Evolutionary conservation across 2,797 vertebrate genomes (phyloP).

Genomic region (Crocidura indochinensis): DNA sequence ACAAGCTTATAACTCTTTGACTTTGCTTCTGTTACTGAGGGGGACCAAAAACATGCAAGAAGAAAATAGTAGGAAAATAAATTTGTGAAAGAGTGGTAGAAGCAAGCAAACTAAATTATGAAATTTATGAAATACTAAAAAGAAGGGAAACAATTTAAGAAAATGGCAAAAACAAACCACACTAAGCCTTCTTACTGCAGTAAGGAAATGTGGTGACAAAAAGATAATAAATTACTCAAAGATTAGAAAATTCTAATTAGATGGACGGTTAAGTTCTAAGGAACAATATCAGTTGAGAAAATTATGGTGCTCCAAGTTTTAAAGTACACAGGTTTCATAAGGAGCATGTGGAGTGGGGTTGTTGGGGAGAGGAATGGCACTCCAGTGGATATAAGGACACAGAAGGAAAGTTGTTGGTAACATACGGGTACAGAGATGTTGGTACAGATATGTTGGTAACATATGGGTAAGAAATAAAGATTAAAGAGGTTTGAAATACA

Average conservation of each 20-base stretch:
- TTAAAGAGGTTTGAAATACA: neutral
- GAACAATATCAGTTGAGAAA: neutral
- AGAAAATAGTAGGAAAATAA: neutral
- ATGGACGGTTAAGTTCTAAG: neutral
- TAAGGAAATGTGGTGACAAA: neutral
- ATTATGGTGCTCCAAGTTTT: neutral
- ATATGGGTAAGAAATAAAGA: neutral
- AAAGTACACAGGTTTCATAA: neutral
- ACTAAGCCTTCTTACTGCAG: neutral
- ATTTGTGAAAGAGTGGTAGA: neutral
- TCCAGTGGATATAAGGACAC: neutral
- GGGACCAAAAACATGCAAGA: neutral
- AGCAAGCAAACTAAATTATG: neutral
- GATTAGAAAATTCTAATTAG: neutral
- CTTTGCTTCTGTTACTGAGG: neutral
- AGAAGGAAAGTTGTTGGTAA: neutral
- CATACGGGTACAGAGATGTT: neutral
- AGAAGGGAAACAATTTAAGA: neutral
- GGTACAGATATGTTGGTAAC: neutral
- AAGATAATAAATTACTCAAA: conserved; percentile 36
- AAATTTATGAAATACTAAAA: neutral
- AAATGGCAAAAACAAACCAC: neutral
- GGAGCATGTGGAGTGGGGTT: too few relatives aligned
- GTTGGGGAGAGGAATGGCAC: neutral
- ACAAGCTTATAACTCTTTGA: neutral